These are phyloP conservation scores for Mustela lutreola DNA, from an alignment of 2,113 vertebrate genomes.

Conservation along the genomic window DNA sequence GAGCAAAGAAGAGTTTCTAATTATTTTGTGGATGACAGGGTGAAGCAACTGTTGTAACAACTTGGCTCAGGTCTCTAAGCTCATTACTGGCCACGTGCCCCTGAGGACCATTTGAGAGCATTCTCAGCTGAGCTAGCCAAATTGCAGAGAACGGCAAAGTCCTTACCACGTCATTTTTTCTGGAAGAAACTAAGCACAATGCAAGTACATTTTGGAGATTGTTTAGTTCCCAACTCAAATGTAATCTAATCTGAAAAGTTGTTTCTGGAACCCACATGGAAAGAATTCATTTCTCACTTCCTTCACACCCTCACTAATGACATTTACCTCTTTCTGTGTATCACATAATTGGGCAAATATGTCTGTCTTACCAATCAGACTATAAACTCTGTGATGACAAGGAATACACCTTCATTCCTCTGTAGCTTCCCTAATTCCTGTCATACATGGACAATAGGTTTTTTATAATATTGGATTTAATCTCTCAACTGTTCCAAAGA, in stretches of 20 bases:
- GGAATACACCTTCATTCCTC: neutral
- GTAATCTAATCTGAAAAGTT: neutral
- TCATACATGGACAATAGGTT: neutral
- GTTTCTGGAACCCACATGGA: neutral
- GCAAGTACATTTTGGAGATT: neutral
- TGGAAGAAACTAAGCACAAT: conserved; percentile 51
- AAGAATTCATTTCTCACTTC: neutral
- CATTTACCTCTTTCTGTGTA: neutral
- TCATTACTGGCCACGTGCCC: conserved; percentile 64
- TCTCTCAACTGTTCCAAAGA: neutral
- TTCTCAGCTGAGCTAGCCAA: conserved; percentile 58
- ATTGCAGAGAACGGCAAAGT: neutral
- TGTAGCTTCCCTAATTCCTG: neutral
- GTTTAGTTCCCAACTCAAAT: neutral
- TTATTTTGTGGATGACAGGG: conserved; percentile 2
- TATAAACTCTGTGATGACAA: neutral
- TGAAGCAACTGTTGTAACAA: neutral
- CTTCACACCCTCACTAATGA: neutral
- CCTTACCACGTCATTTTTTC: conserved; percentile 52
- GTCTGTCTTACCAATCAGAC: neutral
- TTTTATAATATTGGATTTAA: neutral
- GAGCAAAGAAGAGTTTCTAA: conserved; percentile 53
- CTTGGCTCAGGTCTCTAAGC: conserved; percentile 55
- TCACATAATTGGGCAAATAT: neutral
- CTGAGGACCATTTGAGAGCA: conserved; percentile 17